Evolutionary conservation across 2,797 vertebrate genomes (phyloP).

Genomic region (Danio choprae): DNA sequence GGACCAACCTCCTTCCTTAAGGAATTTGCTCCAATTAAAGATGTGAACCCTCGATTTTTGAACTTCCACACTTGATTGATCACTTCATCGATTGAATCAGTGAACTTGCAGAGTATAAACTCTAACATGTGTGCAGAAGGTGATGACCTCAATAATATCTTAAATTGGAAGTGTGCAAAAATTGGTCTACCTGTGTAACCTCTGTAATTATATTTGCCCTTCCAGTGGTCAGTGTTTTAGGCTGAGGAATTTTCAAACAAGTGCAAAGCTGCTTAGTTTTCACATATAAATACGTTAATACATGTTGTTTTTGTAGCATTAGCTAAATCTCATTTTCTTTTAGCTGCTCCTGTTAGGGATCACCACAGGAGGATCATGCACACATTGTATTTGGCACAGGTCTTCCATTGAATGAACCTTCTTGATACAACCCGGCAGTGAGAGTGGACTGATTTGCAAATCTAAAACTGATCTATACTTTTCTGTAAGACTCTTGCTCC

Average conservation of each 20-base stretch:
- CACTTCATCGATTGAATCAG: constrained; percentile 76
- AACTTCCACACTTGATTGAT: constrained; percentile 71
- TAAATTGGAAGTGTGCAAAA: constrained; percentile 45
- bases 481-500: no score
- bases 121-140: constrained; percentile 71
- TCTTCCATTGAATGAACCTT: no score
- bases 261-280: not conserved
- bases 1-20: constrained; percentile 28
- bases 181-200: constrained; percentile 21
- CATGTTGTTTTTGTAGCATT: no score
- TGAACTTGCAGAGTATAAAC: constrained; percentile 80
- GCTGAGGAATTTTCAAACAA: not conserved
- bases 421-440: no score
- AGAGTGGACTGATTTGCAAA: no score
- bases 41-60: constrained; percentile 49
- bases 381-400: no score
- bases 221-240: not conserved
- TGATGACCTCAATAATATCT: constrained; percentile 66
- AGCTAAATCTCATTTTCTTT: no score
- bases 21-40: constrained; percentile 44
- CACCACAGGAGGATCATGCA: no score
- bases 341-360: no score
- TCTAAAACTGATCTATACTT: no score
- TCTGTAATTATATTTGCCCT: not conserved
- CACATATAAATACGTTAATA: no score